phyloP scores from a whole-genome alignment of 2,888 invertebrate species.

The Neoscelio sp. region DNA sequence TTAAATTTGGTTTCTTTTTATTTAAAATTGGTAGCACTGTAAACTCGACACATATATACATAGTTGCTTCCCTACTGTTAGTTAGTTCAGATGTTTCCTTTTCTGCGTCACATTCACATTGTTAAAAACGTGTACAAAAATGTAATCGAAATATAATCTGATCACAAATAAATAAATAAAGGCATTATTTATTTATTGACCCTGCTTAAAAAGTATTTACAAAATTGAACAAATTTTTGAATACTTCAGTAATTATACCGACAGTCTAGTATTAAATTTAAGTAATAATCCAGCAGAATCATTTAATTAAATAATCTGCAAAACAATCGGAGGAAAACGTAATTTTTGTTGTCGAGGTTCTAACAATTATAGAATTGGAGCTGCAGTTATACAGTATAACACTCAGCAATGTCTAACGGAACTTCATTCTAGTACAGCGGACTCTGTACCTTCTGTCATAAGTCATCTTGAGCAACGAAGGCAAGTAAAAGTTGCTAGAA shows the following conservation, averaged over 20 bases:
- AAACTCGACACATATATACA: too few species aligned
- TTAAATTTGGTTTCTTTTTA: too few species aligned
- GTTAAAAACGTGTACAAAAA: too few species aligned
- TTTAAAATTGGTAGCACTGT: too few species aligned
- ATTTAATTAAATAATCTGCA: neutral
- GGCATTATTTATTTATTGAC: too few species aligned
- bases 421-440: neutral
- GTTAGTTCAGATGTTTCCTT: too few species aligned
- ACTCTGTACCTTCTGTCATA: neutral
- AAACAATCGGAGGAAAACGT: neutral
- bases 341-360: neutral
- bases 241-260: neutral
- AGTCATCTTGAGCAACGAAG: neutral
- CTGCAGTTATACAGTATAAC: constrained; percentile 6
- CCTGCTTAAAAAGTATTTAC: too few species aligned
- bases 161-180: too few species aligned
- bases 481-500: neutral
- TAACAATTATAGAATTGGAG: neutral
- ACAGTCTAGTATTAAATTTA: neutral
- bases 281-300: neutral
- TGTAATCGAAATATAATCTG: too few species aligned
- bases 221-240: neutral
- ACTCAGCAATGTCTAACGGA: constrained; percentile 1
- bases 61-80: too few species aligned
- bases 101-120: too few species aligned